Evolutionary conservation across 1,140 invertebrate species (phyloP), one percentile per base, ranked within the genome.

Genomic region (Druon quercuslanigerum): DNA sequence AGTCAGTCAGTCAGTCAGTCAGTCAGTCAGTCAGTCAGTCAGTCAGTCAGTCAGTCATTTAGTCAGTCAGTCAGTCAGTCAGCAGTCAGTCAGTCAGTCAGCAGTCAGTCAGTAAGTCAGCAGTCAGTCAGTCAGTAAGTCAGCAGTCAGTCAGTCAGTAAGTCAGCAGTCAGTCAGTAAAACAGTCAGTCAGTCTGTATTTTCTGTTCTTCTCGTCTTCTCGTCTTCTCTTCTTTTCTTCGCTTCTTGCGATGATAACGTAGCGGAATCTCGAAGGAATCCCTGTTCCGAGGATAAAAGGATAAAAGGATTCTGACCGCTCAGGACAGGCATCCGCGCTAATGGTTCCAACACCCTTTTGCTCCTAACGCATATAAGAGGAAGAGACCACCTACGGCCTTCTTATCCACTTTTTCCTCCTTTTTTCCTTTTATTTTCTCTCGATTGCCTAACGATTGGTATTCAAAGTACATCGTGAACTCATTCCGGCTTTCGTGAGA

Each of bases 321-420:
- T 82, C 81, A 82, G 86, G 87, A 88, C 84, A 82, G 88, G 87
- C 84, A 88, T 88, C 82, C 83, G 85, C 87, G 87, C 89, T 91
- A 91, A 90, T 91, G 89, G 87, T 89, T 85, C 83, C 88, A 85
- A 91, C 89, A 88, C 88, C 87, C 85, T 83, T 84, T 84, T 82
- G 83, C 84, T 85, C 83, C 82, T 81, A 81, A 81, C 76, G 73
- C 82, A 74, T 82, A 81, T 82, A 81, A 75, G 79, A 76, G 86
- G 85, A 81, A 75, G 79, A 76, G 86, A 86, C 86, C 86, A 88
- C 87, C 86, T 88, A 87, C 84, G 81, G 77, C 82, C 84, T 84
- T 83, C 73, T 51, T 19, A 56, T 71, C 77, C 50, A 57, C 56
- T 79, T 50, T 51, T 66, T 33, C 33, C 25, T 46, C 6, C 4